Evolutionary conservation across 2,797 vertebrate genomes (phyloP), one percentile per base, ranked within the genome.

Genomic region (Megalops cyprinoides): DNA sequence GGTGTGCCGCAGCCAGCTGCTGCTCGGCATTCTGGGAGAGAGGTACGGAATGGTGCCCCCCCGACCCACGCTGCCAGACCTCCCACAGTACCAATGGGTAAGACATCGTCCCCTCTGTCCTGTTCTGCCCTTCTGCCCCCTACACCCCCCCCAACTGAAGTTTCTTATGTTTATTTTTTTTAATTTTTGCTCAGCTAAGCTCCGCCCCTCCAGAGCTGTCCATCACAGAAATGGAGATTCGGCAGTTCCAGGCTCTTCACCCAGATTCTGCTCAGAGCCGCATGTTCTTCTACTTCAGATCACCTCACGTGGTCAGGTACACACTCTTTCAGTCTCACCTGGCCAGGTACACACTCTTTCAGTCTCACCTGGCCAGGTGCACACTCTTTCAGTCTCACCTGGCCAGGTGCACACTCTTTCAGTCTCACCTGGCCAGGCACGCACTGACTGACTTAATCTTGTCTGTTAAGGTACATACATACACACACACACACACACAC

Each of bases 161-260:
- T 37, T 56, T 15, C 10, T 28, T 65, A n/a, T 48, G 48, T 14
- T 15, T 71, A 42, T 25, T 51, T 10, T 9, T 31, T 23, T 28
- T 55, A 20, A 48, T 34, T 46, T 77, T 2, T 77, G 28, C 46
- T 15, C 88, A 98, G 97, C 81, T 96, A 84, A 89, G 86, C 28
- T 89, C 91, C 0, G 95, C 95, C 6, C 94, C 95, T 0, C 51
- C 75, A 0, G 94, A 93, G 8, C 88, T 97, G 78, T 97, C 96
- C 0, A 85, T 97, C 85, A 97, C 96, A 0, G 96, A 98, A 89
- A 92, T 98, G 94, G 97, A 98, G 87, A 92, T 96, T 80, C 90
- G 94, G 83, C 96, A 97, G 88, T 97, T 97, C 80, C 86, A 96
- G 90, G 89, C 89, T 55, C 90, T 93, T 48, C 53, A 34, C 71